Conservation (phyloP, 2,113 vertebrate species). For the Lepus europaeus region DNA sequence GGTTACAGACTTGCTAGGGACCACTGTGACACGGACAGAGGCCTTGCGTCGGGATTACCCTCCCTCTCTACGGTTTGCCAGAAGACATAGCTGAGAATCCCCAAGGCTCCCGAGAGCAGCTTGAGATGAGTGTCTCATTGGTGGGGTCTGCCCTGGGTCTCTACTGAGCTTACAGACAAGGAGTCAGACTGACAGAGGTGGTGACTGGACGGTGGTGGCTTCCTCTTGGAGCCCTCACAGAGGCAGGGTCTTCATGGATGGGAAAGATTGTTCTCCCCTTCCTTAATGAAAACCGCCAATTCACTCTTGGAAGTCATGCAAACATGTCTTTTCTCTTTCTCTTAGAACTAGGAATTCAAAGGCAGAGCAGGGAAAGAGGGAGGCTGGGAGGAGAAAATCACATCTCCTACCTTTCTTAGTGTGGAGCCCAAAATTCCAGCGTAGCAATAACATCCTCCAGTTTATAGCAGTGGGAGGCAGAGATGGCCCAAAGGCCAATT, state of each 20-base stretch:
- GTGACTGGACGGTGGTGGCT: neutral
- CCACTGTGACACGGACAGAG: neutral
- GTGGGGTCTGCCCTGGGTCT: neutral
- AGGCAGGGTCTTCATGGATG: neutral
- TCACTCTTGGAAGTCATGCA: neutral
- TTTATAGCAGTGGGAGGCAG: neutral
- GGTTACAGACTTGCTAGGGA: neutral
- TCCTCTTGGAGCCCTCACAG: neutral
- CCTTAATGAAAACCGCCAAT: neutral
- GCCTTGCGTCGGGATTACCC: neutral
- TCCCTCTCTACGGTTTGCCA: neutral
- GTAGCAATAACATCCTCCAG: neutral
- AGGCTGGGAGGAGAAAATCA: neutral
- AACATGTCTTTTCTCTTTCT: neutral
- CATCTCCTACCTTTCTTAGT: neutral
- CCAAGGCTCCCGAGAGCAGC: neutral
- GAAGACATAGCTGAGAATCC: neutral
- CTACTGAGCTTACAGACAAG: neutral
- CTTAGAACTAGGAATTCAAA: conserved; percentile 15
- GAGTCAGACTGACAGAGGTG: neutral
- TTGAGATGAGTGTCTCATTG: neutral
- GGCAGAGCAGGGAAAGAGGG: neutral
- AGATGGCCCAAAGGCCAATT: neutral
- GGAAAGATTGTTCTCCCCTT: neutral
- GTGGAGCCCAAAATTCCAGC: neutral